These are phyloP conservation scores for Halocynthia aurantium DNA, from an alignment of 23 tunicate species.

Conservation along the genomic window DNA sequence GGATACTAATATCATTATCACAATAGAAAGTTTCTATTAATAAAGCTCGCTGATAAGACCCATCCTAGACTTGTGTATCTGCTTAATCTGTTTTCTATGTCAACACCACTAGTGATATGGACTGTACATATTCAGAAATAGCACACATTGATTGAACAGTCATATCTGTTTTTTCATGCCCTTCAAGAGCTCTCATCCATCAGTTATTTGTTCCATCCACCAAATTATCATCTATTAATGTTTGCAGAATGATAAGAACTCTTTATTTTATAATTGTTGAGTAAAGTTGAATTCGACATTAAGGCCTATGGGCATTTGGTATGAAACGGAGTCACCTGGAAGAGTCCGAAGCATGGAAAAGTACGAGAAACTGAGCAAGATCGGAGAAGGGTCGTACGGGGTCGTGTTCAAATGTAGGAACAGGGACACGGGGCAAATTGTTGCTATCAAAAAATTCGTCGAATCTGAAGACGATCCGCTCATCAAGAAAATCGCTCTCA, in stretches of 20 bases:
- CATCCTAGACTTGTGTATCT: no score
- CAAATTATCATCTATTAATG: no score
- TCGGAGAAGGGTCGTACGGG: conserved; percentile 99
- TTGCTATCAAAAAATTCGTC: conserved; percentile 95
- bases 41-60: no score
- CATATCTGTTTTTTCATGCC: no score
- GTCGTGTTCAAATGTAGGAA: conserved; percentile 95
- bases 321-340: conserved; percentile 14
- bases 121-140: no score
- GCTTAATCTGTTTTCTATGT: no score
- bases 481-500: conserved; percentile 92
- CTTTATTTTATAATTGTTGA: background rate
- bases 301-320: conserved; percentile 34
- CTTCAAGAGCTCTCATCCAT: no score
- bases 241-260: background rate
- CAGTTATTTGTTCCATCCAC: no score
- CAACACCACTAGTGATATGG: no score
- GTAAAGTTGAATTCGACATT: background rate
- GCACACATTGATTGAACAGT: no score
- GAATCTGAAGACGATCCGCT: conserved; percentile 99
- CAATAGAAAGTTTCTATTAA: no score
- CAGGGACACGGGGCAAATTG: conserved; percentile 83
- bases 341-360: conserved; percentile 68
- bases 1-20: no score
- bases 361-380: conserved; percentile 89